Evolutionary conservation across 2,113 vertebrate species (phyloP).

Genomic region (Genyomyrus donnyi): DNA sequence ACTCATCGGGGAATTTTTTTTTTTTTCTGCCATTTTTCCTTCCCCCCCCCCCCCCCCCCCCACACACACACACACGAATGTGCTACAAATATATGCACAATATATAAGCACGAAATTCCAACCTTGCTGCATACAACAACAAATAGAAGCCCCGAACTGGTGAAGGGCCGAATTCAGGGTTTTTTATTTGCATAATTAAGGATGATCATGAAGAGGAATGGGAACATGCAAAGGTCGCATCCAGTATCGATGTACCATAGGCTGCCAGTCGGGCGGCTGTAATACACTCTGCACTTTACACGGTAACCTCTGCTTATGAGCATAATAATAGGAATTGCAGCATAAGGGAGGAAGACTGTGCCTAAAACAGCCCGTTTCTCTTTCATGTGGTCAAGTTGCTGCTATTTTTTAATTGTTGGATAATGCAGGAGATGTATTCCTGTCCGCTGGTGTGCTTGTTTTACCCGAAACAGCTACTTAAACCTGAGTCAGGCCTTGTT

Average conservation of each 20-base stretch:
- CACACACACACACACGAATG: not conserved
- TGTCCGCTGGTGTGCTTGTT: slow-evolving; percentile 54
- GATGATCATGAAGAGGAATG: not conserved
- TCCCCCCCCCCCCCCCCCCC: too few species aligned
- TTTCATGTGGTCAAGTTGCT: slow-evolving; percentile 58
- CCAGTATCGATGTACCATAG: not conserved
- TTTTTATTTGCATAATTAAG: not conserved
- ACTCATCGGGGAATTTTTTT: not conserved
- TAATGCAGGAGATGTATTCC: slow-evolving; percentile 54
- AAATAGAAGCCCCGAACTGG: not conserved
- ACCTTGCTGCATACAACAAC: not conserved
- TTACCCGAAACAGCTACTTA: slow-evolving; percentile 70
- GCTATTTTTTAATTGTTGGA: slow-evolving; percentile 79
- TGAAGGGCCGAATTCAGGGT: not conserved
- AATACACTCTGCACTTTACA: slow-evolving; percentile 15
- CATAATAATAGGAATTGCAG: slow-evolving; percentile 42
- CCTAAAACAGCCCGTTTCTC: slow-evolving; percentile 57
- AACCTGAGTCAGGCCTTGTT: slow-evolving; percentile 66
- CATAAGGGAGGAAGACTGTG: slow-evolving; percentile 51
- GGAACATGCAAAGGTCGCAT: not conserved
- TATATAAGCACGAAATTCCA: not conserved
- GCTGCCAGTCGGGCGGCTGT: not conserved
- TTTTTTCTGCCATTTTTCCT: not conserved
- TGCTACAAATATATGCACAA: not conserved
- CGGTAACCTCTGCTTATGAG: slow-evolving; percentile 20